A percentile compares a stretch with the other conserved stretches of the same genome.
These are phyloP conservation scores for Actinostola sp. DNA, from an alignment of 92 coral and sea anemone species.

Conservation along the genomic window DNA sequence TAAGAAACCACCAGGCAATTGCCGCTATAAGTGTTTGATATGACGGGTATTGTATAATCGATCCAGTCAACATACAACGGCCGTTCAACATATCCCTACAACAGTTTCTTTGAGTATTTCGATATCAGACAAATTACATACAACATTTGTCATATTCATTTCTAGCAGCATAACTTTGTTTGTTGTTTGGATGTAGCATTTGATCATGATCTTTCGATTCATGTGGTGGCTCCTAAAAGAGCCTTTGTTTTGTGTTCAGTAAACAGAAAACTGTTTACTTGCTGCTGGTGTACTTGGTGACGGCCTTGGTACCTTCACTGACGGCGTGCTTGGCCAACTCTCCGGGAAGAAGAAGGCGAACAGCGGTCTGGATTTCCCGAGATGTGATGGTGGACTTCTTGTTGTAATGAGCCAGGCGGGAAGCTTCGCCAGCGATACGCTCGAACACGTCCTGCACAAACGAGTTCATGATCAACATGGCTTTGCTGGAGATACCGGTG, in stretches of 20 bases:
- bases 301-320: slow-evolving; percentile 84
- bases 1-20: too few species aligned
- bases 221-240: slow-evolving; percentile 62
- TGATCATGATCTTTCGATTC: slow-evolving; percentile 36
- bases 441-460: slow-evolving; percentile 68
- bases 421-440: slow-evolving; percentile 74
- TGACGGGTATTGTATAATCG: too few species aligned
- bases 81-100: too few species aligned
- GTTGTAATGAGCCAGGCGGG: slow-evolving; percentile 77
- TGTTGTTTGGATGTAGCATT: too few species aligned
- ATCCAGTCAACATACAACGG: too few species aligned
- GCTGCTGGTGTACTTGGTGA: slow-evolving; percentile 91
- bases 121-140: too few species aligned
- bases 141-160: too few species aligned
- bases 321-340: slow-evolving; percentile 87
- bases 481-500: slow-evolving; percentile 78
- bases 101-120: too few species aligned
- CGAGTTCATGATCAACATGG: slow-evolving; percentile 64
- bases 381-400: slow-evolving; percentile 72
- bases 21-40: too few species aligned
- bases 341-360: slow-evolving; percentile 77
- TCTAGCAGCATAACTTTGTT: too few species aligned
- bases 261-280: slow-evolving; percentile 49
- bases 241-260: slow-evolving; percentile 41
- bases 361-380: slow-evolving; percentile 85